Evolutionary conservation across 2,797 vertebrate genomes (phyloP).

Genomic region (Merluccius polli): DNA sequence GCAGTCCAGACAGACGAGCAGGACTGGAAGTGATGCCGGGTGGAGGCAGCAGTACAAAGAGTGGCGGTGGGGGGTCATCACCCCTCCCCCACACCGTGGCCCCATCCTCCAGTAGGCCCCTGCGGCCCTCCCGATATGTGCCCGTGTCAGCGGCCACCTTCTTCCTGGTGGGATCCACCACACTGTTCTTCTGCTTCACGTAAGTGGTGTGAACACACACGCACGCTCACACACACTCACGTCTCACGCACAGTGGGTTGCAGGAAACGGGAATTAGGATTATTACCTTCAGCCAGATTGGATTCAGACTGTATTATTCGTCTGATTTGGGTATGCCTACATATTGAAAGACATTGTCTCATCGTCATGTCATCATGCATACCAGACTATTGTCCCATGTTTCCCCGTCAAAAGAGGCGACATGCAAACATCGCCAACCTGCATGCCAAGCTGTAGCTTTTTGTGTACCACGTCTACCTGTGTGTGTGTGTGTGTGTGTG

Average conservation of each 20-base stretch:
- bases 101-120: constrained; percentile 71
- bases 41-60: constrained; percentile 61
- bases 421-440: no score
- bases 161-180: constrained; percentile 95
- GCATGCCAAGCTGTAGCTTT: background rate
- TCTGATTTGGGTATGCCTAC: background rate
- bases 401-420: background rate
- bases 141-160: constrained; percentile 93
- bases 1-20: background rate
- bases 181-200: constrained; percentile 98
- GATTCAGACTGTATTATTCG: background rate
- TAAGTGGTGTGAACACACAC: constrained; percentile 70
- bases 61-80: constrained; percentile 71
- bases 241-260: background rate
- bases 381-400: background rate
- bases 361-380: background rate
- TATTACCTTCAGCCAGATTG: background rate
- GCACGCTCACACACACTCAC: background rate
- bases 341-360: background rate
- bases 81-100: constrained; percentile 66
- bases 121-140: constrained; percentile 93
- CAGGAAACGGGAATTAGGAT: background rate
- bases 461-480: background rate
- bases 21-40: constrained; percentile 69
- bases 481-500: constrained; percentile 7